These are phyloP conservation scores for Metopolophium dirhodum DNA, from an alignment of 1,140 invertebrate species.

Conservation along the genomic window DNA sequence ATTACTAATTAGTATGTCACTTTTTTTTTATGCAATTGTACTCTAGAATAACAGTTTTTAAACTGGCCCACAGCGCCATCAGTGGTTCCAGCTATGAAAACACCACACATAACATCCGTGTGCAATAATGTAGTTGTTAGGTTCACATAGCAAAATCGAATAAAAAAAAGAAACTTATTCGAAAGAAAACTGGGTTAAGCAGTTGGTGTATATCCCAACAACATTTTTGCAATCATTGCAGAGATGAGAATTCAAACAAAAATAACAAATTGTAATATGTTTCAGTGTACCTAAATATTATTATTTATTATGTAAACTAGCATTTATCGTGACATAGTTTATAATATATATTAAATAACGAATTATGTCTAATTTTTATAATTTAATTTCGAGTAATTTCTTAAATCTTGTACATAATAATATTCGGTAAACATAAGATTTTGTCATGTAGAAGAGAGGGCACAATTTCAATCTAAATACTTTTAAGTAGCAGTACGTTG, in stretches of 20 bases:
- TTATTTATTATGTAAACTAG: not conserved
- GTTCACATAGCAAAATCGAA: too few species aligned
- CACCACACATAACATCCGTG: too few species aligned
- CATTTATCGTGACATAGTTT: not conserved
- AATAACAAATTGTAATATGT: not conserved
- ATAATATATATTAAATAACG: slow-evolving; percentile 12
- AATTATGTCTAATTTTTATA: not conserved
- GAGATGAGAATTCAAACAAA: not conserved
- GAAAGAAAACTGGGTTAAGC: too few species aligned
- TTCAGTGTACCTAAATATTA: not conserved
- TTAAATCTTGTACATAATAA: not conserved
- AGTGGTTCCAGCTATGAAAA: too few species aligned
- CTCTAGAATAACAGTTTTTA: not conserved
- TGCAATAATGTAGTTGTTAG: too few species aligned
- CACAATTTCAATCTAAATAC: slow-evolving; percentile 24
- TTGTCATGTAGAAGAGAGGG: not conserved
- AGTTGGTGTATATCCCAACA: not conserved
- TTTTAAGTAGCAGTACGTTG: slow-evolving; percentile 43
- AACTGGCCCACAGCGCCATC: too few species aligned
- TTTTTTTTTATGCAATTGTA: not conserved
- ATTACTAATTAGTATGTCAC: not conserved
- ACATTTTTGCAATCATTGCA: not conserved
- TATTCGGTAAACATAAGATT: not conserved
- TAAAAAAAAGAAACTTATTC: too few species aligned
- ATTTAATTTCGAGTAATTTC: not conserved